Evolutionary conservation across 1,140 invertebrate species (phyloP).

Genomic region (Macrosteles quadrilineatus): DNA sequence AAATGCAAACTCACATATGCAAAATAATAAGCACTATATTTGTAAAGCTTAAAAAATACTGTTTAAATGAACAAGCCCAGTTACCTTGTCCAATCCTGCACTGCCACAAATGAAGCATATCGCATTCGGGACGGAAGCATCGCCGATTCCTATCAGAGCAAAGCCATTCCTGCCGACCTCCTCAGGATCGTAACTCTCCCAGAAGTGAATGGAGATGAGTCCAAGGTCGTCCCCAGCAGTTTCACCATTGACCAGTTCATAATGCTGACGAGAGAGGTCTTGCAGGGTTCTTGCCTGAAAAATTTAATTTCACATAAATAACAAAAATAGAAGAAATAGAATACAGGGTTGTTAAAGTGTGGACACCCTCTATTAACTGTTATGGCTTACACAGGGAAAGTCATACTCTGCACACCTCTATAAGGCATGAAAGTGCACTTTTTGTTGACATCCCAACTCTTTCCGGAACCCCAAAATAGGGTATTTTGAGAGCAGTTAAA

Average conservation of each 20-base stretch:
- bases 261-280: constrained; percentile 52
- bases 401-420: no score
- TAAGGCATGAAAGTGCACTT: no score
- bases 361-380: no score
- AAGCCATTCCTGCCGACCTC: constrained; percentile 83
- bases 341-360: no score
- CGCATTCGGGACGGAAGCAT: constrained; percentile 66
- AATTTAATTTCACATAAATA: constrained; percentile 16
- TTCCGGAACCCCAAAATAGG: no score
- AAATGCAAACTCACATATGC: neutral
- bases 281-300: constrained; percentile 45
- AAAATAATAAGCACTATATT: no score
- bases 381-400: no score
- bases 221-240: constrained; percentile 39
- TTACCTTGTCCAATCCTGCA: constrained; percentile 77
- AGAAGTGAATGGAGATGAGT: constrained; percentile 75
- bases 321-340: neutral
- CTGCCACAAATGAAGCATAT: constrained; percentile 92
- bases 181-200: constrained; percentile 86
- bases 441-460: no score
- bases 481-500: no score
- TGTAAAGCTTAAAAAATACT: no score
- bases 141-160: constrained; percentile 75
- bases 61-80: no score
- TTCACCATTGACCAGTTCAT: constrained; percentile 50